Percentiles rank a stretch among this genome's conserved stretches.
Evolutionary conservation across 2,888 invertebrate species (phyloP).

Genomic region (Amphipyra tragopoginis): DNA sequence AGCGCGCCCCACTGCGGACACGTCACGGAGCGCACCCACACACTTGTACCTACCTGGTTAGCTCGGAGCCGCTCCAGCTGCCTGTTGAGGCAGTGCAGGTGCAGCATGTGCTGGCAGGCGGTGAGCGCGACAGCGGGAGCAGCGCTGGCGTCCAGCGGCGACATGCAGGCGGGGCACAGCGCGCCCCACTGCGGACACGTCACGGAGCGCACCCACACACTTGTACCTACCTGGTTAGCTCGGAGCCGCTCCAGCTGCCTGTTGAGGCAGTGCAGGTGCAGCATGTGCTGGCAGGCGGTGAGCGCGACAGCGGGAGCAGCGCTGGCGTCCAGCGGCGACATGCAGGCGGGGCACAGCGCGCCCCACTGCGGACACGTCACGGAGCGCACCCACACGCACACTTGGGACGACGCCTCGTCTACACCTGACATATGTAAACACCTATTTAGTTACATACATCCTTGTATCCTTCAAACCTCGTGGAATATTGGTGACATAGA

Average conservation of each 20-base stretch:
- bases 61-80: constrained; percentile 89
- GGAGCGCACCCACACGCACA: constrained; percentile 91
- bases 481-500: too few relatives aligned
- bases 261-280: constrained; percentile 95
- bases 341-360: constrained; percentile 93
- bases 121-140: constrained; percentile 70
- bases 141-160: constrained; percentile 81
- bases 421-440: constrained; percentile 24
- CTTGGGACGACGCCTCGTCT: constrained; percentile 48
- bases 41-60: constrained; percentile 17
- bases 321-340: constrained; percentile 87
- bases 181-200: constrained; percentile 88
- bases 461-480: too few relatives aligned
- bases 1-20: constrained; percentile 89
- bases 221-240: constrained; percentile 20
- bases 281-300: constrained; percentile 93
- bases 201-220: too few relatives aligned
- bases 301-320: constrained; percentile 80
- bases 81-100: constrained; percentile 93
- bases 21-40: too few relatives aligned
- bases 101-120: constrained; percentile 94
- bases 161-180: constrained; percentile 93
- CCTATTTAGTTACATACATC: too few relatives aligned
- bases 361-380: constrained; percentile 92
- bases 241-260: constrained; percentile 88